These are phyloP conservation scores for Pholis gunnellus DNA, from an alignment of 2,113 vertebrate species.

Conservation along the genomic window DNA sequence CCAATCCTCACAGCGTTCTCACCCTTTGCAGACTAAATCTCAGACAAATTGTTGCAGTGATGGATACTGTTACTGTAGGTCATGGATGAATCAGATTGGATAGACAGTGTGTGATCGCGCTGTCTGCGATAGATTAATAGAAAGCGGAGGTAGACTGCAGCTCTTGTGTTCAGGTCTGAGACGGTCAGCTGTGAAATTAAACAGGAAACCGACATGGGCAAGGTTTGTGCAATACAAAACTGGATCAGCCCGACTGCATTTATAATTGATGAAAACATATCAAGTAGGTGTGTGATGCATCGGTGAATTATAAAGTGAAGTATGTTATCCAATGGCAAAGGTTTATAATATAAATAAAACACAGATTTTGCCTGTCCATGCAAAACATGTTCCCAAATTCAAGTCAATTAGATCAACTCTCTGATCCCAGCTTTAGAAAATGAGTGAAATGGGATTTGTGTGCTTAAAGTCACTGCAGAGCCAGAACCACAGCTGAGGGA, in stretches of 20 bases:
- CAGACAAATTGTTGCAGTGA: conserved; percentile 24
- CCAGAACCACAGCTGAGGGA: conserved; percentile 8
- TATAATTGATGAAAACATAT: conserved; percentile 69
- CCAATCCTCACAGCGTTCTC: background rate
- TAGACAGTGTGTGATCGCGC: conserved; percentile 52
- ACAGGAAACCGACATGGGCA: conserved; percentile 71
- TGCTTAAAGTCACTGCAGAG: conserved; percentile 11
- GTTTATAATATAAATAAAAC: background rate
- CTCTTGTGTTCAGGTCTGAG: conserved; percentile 55
- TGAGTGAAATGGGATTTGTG: conserved; percentile 34
- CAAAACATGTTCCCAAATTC: conserved; percentile 30
- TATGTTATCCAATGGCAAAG: background rate
- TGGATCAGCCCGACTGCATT: conserved; percentile 51
- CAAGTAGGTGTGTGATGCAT: conserved; percentile 43
- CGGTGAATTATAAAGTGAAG: conserved; percentile 34
- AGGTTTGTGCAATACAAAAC: conserved; percentile 57
- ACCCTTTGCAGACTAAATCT: conserved; percentile 28
- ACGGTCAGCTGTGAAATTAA: conserved; percentile 85
- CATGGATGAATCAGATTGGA: conserved; percentile 51
- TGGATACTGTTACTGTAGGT: conserved; percentile 43
- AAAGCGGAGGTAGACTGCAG: conserved; percentile 55
- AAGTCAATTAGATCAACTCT: conserved; percentile 46
- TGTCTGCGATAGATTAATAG: conserved; percentile 60
- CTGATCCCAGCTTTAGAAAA: conserved; percentile 37
- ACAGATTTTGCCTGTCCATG: conserved; percentile 1